phyloP scores from a whole-genome alignment of 2,797 vertebrate species.

The Galagoides demidoff region DNA sequence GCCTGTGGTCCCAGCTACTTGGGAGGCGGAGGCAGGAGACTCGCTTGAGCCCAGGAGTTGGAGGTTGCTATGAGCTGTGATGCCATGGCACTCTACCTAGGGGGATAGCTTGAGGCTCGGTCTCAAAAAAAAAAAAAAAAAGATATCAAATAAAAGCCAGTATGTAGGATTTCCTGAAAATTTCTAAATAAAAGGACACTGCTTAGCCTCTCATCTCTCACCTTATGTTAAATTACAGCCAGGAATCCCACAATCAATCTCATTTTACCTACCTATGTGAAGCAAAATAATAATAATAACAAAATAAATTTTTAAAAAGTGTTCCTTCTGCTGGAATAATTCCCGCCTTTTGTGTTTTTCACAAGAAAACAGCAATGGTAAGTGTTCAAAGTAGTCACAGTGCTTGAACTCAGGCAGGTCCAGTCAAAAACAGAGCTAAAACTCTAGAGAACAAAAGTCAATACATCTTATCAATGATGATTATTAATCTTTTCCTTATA shows the following conservation, averaged over 20 bases:
- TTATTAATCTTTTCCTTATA: slow-evolving; percentile 26
- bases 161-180: neutral
- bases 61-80: no score
- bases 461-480: neutral
- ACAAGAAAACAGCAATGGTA: neutral
- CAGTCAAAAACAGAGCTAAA: neutral
- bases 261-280: neutral
- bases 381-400: neutral
- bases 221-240: neutral
- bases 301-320: neutral
- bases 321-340: neutral
- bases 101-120: no score
- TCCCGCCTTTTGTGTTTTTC: neutral
- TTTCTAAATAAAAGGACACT: neutral
- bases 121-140: no score
- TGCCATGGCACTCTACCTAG: no score
- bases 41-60: no score
- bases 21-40: no score
- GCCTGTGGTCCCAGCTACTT: no score
- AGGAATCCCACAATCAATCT: neutral
- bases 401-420: neutral
- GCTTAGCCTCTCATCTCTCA: fast-evolving
- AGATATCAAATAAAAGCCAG: neutral
- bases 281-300: neutral
- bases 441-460: neutral